Conservation (phyloP, 2,113 vertebrate species). For the Megaptera novaeangliae region DNA sequence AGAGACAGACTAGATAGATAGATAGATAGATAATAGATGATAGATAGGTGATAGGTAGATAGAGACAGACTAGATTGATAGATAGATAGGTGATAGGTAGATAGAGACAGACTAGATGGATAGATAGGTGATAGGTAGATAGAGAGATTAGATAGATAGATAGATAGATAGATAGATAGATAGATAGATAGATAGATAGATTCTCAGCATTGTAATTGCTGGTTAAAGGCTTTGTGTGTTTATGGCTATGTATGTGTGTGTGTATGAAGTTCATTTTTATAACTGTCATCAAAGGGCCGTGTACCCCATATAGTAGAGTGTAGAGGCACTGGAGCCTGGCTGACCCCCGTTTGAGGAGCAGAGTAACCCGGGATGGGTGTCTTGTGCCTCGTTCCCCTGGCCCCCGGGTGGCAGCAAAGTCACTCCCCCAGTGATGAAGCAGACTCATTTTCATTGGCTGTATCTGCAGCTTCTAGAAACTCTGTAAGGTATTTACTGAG, state of each 20-base stretch:
- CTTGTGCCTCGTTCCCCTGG: neutral
- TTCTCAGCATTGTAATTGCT: neutral
- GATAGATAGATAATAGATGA: no score
- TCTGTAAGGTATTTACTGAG: slow-evolving; percentile 40
- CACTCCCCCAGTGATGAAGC: neutral
- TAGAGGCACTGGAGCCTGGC: neutral
- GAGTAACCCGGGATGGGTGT: neutral
- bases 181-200: neutral
- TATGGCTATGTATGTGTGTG: neutral
- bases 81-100: no score
- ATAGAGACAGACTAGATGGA: no score
- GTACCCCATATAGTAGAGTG: neutral
- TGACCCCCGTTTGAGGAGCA: neutral
- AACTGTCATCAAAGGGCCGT: neutral
- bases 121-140: neutral
- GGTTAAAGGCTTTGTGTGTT: neutral
- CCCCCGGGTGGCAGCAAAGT: neutral
- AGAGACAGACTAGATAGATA: no score
- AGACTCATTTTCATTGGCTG: neutral
- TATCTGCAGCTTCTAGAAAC: slow-evolving; percentile 2
- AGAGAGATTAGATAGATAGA: no score
- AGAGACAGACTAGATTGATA: no score
- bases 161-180: neutral
- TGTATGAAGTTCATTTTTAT: neutral
- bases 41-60: no score